phyloP scores from a whole-genome alignment of 1,140 invertebrate species.

The Drosophila triauraria region DNA sequence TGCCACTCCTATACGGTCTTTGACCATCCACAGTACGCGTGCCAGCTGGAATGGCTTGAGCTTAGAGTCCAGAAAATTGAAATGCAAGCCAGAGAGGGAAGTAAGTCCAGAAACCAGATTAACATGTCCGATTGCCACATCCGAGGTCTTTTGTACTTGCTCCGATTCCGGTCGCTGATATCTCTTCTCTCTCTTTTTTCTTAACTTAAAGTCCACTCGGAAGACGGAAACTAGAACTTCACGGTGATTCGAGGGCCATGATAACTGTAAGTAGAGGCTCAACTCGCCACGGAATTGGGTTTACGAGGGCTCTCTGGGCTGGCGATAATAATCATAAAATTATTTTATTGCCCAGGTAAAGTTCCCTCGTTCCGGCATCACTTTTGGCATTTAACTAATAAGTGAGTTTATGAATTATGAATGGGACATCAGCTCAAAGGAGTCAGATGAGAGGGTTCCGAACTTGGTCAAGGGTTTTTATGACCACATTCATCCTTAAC shows the following conservation, averaged over 20 bases:
- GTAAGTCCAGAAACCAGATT: slow-evolving; percentile 54
- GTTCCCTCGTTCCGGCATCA: slow-evolving; percentile 10
- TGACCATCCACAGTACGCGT: slow-evolving; percentile 52
- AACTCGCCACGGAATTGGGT: slow-evolving; percentile 47
- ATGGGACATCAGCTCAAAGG: slow-evolving; percentile 1
- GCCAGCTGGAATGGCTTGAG: slow-evolving; percentile 17
- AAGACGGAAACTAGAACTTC: slow-evolving; percentile 65
- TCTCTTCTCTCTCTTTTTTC: slow-evolving; percentile 20
- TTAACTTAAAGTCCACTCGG: slow-evolving; percentile 16
- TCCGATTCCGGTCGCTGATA: slow-evolving; percentile 59
- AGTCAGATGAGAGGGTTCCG: background rate
- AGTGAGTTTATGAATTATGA: slow-evolving; percentile 18
- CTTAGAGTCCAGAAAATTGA: slow-evolving; percentile 50
- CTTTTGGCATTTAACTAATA: slow-evolving; percentile 61
- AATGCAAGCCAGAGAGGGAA: slow-evolving; percentile 40
- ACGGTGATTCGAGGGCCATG: slow-evolving; percentile 43
- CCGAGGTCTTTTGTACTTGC: slow-evolving; percentile 54
- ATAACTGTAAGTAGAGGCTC: slow-evolving; percentile 36
- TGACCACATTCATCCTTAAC: no score
- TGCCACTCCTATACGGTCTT: slow-evolving; percentile 40
- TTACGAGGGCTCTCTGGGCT: slow-evolving; percentile 47
- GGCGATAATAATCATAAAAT: slow-evolving; percentile 67
- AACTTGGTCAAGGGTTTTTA: slow-evolving; percentile 11
- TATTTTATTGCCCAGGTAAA: slow-evolving; percentile 51
- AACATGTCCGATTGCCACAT: slow-evolving; percentile 69